Evolutionary conservation across 2,797 vertebrate genomes (phyloP).

Genomic region (Artibeus lituratus): DNA sequence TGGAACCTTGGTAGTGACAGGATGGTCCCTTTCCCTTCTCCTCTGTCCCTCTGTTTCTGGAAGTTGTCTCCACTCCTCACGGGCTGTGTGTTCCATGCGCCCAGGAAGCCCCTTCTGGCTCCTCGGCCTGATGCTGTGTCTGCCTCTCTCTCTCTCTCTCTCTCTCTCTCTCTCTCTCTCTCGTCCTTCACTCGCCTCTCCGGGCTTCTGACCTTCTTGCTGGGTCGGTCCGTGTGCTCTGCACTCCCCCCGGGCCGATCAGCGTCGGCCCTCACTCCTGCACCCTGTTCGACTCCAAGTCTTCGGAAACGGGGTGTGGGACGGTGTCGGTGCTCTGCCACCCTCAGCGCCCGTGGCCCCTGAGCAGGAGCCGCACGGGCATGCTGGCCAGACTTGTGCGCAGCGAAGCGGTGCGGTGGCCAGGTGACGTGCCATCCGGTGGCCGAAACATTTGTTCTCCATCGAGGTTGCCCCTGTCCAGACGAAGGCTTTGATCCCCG

Average conservation of each 20-base stretch:
- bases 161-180: no score
- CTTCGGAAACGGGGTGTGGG: background rate
- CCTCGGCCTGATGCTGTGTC: accelerated
- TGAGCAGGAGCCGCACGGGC: accelerated
- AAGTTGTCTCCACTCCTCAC: background rate
- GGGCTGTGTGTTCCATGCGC: accelerated
- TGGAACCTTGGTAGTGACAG: accelerated
- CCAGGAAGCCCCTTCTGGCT: accelerated
- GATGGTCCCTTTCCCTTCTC: accelerated
- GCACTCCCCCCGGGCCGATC: background rate
- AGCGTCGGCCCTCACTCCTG: no score
- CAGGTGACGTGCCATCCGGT: accelerated
- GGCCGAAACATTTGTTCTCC: background rate
- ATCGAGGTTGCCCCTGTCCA: no score
- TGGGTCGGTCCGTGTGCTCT: background rate
- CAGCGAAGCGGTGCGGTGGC: accelerated
- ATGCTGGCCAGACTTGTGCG: accelerated
- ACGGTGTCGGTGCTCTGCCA: no score
- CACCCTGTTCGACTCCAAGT: no score
- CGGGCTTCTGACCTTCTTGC: background rate
- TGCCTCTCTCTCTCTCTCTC: no score
- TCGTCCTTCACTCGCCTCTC: accelerated
- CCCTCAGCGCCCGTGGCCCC: background rate
- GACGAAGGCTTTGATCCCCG: accelerated
- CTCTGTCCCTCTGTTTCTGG: background rate